Evolutionary conservation across 1,140 invertebrate species (phyloP).

Genomic region (Vollenhovia emeryi): DNA sequence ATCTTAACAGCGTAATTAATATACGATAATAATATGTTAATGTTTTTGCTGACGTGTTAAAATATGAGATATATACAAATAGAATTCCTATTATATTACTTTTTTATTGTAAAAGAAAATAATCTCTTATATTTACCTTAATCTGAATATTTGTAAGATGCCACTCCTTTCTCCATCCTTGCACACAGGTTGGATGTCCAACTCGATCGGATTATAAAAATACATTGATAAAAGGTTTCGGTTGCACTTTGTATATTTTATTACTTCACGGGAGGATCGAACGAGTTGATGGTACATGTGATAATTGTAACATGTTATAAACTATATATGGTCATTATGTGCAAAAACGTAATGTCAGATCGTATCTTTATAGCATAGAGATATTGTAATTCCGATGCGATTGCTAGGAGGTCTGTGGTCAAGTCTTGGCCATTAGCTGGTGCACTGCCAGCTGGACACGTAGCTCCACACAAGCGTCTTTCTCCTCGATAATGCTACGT

Average conservation of each 20-base stretch:
- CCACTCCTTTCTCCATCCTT: neutral
- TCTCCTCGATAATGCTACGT: slow-evolving; percentile 89
- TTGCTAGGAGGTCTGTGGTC: slow-evolving; percentile 49
- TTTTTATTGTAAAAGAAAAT: slow-evolving; percentile 88
- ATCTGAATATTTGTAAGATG: slow-evolving; percentile 90
- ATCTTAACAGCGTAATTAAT: slow-evolving; percentile 73
- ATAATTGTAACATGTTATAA: slow-evolving; percentile 71
- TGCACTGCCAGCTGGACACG: slow-evolving; percentile 89
- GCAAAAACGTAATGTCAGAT: slow-evolving; percentile 68
- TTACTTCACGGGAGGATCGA: slow-evolving; percentile 64
- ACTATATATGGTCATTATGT: slow-evolving; percentile 73
- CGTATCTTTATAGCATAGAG: slow-evolving; percentile 42
- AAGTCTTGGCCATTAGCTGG: slow-evolving; percentile 81
- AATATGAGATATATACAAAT: slow-evolving; percentile 30
- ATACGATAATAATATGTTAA: slow-evolving; percentile 24
- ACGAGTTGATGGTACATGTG: slow-evolving; percentile 62
- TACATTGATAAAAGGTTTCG: neutral
- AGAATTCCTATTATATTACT: neutral
- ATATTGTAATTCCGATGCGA: slow-evolving; percentile 29
- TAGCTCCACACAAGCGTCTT: slow-evolving; percentile 88
- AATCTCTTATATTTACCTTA: slow-evolving; percentile 94
- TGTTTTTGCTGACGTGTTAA: slow-evolving; percentile 8
- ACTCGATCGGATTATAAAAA: neutral
- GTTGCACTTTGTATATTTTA: slow-evolving; percentile 55
- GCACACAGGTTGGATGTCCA: neutral